Evolutionary conservation across 2,113 vertebrate genomes (phyloP).

Genomic region (Todiramphus saurophagus): DNA sequence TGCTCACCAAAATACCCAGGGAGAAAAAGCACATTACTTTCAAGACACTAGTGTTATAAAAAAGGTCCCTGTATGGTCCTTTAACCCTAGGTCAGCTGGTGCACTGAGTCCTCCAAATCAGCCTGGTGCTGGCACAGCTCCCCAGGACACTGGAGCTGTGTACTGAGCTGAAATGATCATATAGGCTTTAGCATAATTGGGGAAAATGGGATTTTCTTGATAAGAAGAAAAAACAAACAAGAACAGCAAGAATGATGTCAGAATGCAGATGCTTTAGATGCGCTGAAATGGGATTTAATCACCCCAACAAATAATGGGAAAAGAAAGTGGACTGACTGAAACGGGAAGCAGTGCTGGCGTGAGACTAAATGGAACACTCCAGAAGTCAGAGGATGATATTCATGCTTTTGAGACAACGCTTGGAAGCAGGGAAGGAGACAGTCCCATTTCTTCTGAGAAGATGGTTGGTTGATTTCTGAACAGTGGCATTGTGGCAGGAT

Average conservation of each 20-base stretch:
- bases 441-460: background rate
- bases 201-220: background rate
- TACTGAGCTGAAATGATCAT: background rate
- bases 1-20: background rate
- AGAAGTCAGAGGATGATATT: background rate
- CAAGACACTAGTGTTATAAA: background rate
- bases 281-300: background rate
- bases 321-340: background rate
- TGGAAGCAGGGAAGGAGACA: background rate
- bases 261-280: background rate
- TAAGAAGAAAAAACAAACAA: background rate
- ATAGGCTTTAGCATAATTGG: background rate
- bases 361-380: background rate
- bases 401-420: background rate
- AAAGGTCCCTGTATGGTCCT: background rate
- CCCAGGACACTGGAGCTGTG: background rate
- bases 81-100: background rate
- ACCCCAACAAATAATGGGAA: background rate
- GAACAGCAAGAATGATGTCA: background rate
- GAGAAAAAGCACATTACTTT: background rate
- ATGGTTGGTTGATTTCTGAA: background rate
- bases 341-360: background rate
- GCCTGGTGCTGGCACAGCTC: background rate
- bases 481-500: background rate
- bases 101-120: background rate